phyloP scores from a whole-genome alignment of 1,140 invertebrate genomes.

The Tachypleus tridentatus region DNA sequence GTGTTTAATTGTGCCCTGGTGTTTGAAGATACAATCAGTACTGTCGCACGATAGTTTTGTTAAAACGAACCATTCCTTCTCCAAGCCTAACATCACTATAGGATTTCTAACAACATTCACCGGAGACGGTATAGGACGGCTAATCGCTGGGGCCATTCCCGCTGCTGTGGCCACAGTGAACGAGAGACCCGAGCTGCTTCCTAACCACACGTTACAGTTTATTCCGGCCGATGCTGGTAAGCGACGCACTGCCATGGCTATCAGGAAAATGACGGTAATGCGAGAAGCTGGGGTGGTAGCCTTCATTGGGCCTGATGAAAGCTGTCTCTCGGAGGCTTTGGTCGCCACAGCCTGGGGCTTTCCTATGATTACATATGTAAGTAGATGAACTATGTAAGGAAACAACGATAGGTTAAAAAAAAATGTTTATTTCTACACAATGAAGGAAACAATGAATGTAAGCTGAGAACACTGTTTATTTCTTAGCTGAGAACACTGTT shows the following conservation, averaged over 20 bases:
- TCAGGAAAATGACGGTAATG: constrained; percentile 66
- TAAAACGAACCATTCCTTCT: too few relatives aligned
- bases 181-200: constrained; percentile 51
- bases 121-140: constrained; percentile 35
- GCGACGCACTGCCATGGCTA: constrained; percentile 40
- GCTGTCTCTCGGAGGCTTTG: constrained; percentile 68
- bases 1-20: too few relatives aligned
- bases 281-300: constrained; percentile 56
- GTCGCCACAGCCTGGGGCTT: constrained; percentile 81
- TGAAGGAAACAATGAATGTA: too few relatives aligned
- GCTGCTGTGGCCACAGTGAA: constrained; percentile 62
- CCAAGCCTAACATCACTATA: constrained; percentile 33
- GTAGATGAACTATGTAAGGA: constrained; percentile 34
- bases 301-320: constrained; percentile 78
- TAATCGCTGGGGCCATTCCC: constrained; percentile 60
- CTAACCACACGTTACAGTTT: constrained; percentile 53
- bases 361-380: constrained; percentile 83
- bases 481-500: too few relatives aligned
- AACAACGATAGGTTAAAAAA: too few relatives aligned
- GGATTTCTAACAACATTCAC: constrained; percentile 11
- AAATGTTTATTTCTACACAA: too few relatives aligned
- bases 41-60: too few relatives aligned
- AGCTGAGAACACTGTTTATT: too few relatives aligned
- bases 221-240: constrained; percentile 50
- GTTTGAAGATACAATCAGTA: too few relatives aligned